Conservation (phyloP, 2,888 invertebrate genomes). For the Papilio protenor region DNA sequence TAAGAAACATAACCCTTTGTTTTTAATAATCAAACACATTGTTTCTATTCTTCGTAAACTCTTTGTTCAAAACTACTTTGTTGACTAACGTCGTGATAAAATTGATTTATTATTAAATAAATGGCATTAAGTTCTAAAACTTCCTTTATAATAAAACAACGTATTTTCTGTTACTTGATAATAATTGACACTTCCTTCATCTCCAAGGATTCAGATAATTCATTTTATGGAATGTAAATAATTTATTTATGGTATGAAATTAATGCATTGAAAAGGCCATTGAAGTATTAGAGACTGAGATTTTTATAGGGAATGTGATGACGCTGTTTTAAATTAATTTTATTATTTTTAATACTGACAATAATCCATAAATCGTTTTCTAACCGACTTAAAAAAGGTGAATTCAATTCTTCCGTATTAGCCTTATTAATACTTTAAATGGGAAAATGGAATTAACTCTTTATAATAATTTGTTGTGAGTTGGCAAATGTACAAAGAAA, state of each 20-base stretch:
- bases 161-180: not conserved
- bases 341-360: too few relatives aligned
- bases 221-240: not conserved
- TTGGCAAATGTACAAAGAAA: too few relatives aligned
- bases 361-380: too few relatives aligned
- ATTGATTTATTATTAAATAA: slow-evolving; percentile 24
- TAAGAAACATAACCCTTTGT: not conserved
- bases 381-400: too few relatives aligned
- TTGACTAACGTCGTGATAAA: slow-evolving; percentile 11
- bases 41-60: slow-evolving; percentile 10
- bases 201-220: slow-evolving; percentile 9
- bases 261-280: not conserved
- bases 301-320: too few relatives aligned
- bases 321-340: too few relatives aligned
- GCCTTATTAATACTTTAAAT: too few relatives aligned
- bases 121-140: slow-evolving; percentile 26
- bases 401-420: too few relatives aligned
- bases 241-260: not conserved
- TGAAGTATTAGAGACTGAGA: too few relatives aligned
- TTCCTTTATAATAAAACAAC: slow-evolving; percentile 26
- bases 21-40: slow-evolving; percentile 2
- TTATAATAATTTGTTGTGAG: too few relatives aligned
- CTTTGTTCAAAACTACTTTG: slow-evolving; percentile 3
- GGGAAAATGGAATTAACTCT: too few relatives aligned
- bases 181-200: slow-evolving; percentile 23